Evolutionary conservation across 2,797 vertebrate genomes (phyloP).

Genomic region (Hirundo rustica): DNA sequence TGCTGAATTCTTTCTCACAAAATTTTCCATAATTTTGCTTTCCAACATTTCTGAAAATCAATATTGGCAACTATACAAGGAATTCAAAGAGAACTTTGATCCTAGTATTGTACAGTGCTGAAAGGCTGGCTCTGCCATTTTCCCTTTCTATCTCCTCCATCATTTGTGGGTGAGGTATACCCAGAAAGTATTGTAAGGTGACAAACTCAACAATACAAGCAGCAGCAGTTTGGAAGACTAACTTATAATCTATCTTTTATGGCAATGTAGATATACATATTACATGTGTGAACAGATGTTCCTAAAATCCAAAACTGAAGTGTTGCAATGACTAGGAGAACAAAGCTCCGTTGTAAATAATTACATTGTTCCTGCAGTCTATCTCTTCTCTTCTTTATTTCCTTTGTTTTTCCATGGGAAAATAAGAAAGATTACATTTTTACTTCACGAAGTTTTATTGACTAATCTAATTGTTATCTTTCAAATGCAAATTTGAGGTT

Average conservation of each 20-base stretch:
- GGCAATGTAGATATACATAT: conserved; percentile 31
- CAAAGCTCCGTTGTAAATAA: background rate
- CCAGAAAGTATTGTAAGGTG: background rate
- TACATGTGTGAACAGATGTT: conserved; percentile 52
- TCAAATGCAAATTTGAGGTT: conserved; percentile 73
- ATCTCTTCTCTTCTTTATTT: conserved; percentile 12
- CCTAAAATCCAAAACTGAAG: background rate
- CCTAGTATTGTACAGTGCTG: background rate
- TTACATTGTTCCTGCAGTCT: background rate
- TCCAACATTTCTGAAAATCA: background rate
- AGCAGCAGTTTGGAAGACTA: background rate
- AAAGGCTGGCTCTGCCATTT: background rate
- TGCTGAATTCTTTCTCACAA: background rate
- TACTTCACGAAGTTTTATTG: conserved; percentile 67
- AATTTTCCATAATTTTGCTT: background rate
- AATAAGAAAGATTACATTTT: conserved; percentile 62
- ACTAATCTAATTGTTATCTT: conserved; percentile 75
- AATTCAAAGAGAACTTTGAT: background rate
- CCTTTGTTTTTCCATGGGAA: conserved; percentile 34
- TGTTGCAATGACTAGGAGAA: background rate
- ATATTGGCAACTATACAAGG: background rate
- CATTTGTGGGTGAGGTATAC: background rate
- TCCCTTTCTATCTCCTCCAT: background rate
- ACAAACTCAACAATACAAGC: background rate
- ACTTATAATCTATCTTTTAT: conserved; percentile 35